These are phyloP conservation scores for Microplitis mediator DNA, from an alignment of 1,140 invertebrate species.

Conservation along the genomic window DNA sequence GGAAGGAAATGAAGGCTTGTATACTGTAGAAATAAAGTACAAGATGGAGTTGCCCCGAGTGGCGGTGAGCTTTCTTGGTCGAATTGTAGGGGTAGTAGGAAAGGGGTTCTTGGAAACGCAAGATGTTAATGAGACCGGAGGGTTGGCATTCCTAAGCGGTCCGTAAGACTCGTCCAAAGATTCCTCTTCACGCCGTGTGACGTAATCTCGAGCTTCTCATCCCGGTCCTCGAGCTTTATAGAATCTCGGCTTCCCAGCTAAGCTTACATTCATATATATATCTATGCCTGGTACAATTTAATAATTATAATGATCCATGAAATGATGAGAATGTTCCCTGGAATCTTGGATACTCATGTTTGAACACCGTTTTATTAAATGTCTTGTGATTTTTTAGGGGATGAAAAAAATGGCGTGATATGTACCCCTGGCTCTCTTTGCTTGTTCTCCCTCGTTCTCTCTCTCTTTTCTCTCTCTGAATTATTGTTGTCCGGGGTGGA, in stretches of 20 bases:
- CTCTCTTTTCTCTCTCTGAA: constrained; percentile 37
- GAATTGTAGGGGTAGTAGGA: constrained; percentile 16
- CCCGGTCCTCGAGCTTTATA: constrained; percentile 30
- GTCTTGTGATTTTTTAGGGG: constrained; percentile 5
- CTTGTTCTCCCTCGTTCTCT: constrained; percentile 13
- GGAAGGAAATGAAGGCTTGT: neutral
- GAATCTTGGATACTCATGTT: neutral
- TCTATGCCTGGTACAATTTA: neutral
- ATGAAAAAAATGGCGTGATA: constrained; percentile 2
- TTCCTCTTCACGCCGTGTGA: constrained; percentile 52
- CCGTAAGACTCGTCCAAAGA: constrained; percentile 60
- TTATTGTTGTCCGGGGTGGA: constrained; percentile 56
- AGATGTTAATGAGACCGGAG: constrained; percentile 64
- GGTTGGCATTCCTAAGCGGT: constrained; percentile 60
- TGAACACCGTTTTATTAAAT: neutral
- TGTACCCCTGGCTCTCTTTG: neutral
- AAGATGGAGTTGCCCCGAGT: neutral
- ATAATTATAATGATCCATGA: neutral
- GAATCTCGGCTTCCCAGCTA: constrained; percentile 45
- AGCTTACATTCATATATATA: neutral
- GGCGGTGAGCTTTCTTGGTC: constrained; percentile 17
- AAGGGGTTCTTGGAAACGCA: constrained; percentile 48
- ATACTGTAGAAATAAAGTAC: neutral
- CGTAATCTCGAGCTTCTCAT: constrained; percentile 51
- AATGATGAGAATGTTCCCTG: neutral